Conservation (phyloP, 2,888 invertebrate genomes). For the Drosophila ezoana region DNA sequence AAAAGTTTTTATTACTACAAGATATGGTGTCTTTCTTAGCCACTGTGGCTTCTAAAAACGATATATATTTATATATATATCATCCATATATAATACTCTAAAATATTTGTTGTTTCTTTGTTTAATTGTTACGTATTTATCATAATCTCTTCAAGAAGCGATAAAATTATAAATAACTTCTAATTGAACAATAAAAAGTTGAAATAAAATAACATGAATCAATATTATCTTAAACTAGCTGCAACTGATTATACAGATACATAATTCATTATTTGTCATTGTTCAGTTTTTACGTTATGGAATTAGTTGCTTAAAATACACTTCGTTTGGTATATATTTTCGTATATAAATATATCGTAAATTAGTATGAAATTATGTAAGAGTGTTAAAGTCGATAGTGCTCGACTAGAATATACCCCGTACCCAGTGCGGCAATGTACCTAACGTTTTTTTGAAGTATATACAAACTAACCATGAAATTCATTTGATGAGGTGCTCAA, state of each 20-base stretch:
- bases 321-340: slow-evolving; percentile 19
- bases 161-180: slow-evolving; percentile 4
- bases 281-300: slow-evolving; percentile 72
- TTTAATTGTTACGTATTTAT: slow-evolving; percentile 52
- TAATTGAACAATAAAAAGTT: not conserved
- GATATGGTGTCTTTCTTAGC: slow-evolving; percentile 66
- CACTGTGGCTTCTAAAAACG: slow-evolving; percentile 25
- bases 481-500: not conserved
- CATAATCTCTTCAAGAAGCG: slow-evolving; percentile 46
- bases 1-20: slow-evolving; percentile 51
- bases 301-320: slow-evolving; percentile 59
- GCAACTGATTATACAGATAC: slow-evolving; percentile 61
- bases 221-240: slow-evolving; percentile 45
- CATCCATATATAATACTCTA: slow-evolving; percentile 14
- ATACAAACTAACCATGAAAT: not conserved
- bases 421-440: not conserved
- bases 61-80: slow-evolving; percentile 19
- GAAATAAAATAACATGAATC: slow-evolving; percentile 10
- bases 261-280: slow-evolving; percentile 76
- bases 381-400: not conserved
- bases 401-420: slow-evolving; percentile 12
- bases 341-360: slow-evolving; percentile 30
- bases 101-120: slow-evolving; percentile 6
- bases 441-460: not conserved
- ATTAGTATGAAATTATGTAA: slow-evolving; percentile 3